Base-by-base conservation (phyloP, 92 coral and sea anemone genomes). In the Paramuricea clavata region DNA sequence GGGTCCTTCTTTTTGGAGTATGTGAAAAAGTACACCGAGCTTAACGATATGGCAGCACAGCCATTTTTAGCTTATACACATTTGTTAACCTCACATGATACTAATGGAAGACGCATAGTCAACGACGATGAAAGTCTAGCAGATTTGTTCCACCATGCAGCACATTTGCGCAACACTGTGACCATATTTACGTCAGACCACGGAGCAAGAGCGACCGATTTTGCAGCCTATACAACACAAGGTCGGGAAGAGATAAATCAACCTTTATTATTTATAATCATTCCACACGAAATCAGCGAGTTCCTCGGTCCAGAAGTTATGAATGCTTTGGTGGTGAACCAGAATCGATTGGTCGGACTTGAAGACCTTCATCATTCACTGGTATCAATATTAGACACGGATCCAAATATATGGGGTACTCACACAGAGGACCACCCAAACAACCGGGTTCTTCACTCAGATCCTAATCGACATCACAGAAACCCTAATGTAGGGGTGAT, bases 41-140 rank as follows among this genome's bases (percentile, higher is more conserved):
- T 84, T 15, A 86, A 69, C 17, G 76, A 82, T 6, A 84, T 85
- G 6, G 74, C 33, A 4, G 47, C 39, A 12, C 95, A 95, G 9
- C 98, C 99, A 1, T 91, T 89, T 16, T 69, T 96, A 12, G 78
- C 84, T 5, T 96, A 89, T 86, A 96, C 99, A 19, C 99, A 96
- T 72, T 88, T 96, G 27, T 85, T 92, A 60, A 94, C 99, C 5
- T 98, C 93, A n/a, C 99, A 96, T 74, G 99, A 96, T 43, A 47
- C 83, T 7, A 69, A 94, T 16, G 99, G 99, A 0, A 85, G 77
- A 39, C 93, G 99, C 26, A 91, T 96, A 22, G 83, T 57, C 15
- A 57, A 78, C 43, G 83, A 78, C 26, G 83, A 78, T 21, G 83
- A 21, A 78, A 31, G 47, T 22, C 69, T 78, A 2, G n/a, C 83